These are phyloP conservation scores for Cebidichthys violaceus DNA, from an alignment of 2,113 vertebrate genomes.

Conservation along the genomic window DNA sequence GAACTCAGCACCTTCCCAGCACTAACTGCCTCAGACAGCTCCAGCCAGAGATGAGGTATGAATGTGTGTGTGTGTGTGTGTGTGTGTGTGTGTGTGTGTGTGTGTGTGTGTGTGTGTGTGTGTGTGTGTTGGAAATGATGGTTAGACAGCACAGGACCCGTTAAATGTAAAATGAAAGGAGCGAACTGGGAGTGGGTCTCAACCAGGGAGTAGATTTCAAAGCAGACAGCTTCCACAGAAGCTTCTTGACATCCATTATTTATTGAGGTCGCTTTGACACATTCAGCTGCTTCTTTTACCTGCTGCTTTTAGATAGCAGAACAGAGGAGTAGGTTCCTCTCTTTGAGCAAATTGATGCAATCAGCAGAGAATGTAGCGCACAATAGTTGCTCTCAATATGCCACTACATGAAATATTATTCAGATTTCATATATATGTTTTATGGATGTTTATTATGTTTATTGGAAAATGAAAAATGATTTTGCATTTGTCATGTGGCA, in stretches of 20 bases:
- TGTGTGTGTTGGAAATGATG: conserved; percentile 31
- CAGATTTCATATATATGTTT: conserved; percentile 1
- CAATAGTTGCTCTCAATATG: background rate
- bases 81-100: conserved; percentile 20
- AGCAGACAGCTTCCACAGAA: conserved; percentile 67
- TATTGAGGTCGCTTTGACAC: conserved; percentile 68
- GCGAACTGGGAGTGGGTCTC: conserved; percentile 62
- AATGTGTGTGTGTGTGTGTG: background rate
- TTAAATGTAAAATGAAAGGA: conserved; percentile 74
- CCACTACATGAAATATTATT: conserved; percentile 2
- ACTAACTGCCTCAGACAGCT: conserved; percentile 62
- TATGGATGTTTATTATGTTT: background rate
- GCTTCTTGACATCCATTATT: conserved; percentile 75
- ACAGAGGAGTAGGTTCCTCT: conserved; percentile 1
- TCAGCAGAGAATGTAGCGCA: conserved; percentile 15
- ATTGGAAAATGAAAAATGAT: background rate
- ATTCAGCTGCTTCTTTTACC: conserved; percentile 60
- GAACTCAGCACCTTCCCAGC: conserved; percentile 49
- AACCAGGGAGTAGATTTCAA: conserved; percentile 73
- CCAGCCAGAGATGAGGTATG: conserved; percentile 39
- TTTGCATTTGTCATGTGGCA: background rate
- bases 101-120: conserved; percentile 1
- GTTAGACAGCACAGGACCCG: conserved; percentile 44
- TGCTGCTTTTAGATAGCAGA: conserved; percentile 43
- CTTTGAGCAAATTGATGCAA: conserved; percentile 43